Evolutionary conservation across 2,113 vertebrate genomes (phyloP), one percentile per base, ranked within the genome.

Genomic region (Apeltes quadracus): DNA sequence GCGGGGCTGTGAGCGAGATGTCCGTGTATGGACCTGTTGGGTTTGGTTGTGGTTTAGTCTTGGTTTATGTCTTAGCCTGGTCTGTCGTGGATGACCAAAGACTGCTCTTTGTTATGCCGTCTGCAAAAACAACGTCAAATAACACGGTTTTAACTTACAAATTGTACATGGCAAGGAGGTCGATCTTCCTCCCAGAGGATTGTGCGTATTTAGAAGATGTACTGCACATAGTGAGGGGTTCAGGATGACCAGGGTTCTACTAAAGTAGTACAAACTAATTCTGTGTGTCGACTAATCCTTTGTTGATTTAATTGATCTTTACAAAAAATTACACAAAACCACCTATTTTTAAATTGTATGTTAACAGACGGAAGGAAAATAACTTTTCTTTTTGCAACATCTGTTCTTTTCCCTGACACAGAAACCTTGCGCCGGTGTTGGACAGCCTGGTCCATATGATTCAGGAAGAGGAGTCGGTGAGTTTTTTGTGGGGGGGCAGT

Each of bases 361-460:
- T 32, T 32, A 32, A 32, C 29, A 32, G 29, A 32, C n/a, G 29
- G 5, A 5, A 5, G 29, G 29, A 32, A 32, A 32, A 32, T 3
- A 32, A 32, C 3, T 4, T 32, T 3, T 0, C 29, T 32, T 32
- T 50, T 22, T 23, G 32, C 59, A 4, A 32, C 51, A 41, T 56
- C 3, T 61, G 3, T 34, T 7, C 34, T 9, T 61, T 84, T 69
- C 65, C 89, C 79, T 91, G 84, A 0, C 43, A 14, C 81, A 99
- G 97, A 94, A 98, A 98, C 91, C 95, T 99, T 59, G 94, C 94
- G 54, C 97, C 96, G 15, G 95, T 99, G 64, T 91, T 99, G 93
- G 97, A 99, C 93, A 96, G 94, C 92, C 94, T 98, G 87, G 97
- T 99, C 63, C 97, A 99, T 82, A 96, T 99, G 96, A 97, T 99